phyloP scores from a whole-genome alignment of 1,140 invertebrate genomes.

The Helicoverpa zea region DNA sequence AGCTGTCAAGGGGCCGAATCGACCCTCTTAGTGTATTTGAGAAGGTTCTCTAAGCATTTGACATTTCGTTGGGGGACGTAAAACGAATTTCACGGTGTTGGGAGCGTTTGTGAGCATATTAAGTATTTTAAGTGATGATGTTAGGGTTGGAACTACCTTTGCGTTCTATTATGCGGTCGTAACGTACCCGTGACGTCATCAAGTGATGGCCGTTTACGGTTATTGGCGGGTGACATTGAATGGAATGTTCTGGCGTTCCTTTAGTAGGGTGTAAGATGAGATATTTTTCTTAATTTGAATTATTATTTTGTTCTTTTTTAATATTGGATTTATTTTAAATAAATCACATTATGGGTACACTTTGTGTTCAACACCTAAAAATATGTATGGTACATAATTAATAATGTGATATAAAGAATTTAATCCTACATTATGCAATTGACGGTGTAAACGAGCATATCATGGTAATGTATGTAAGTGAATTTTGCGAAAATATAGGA shows the following conservation, averaged over 20 bases:
- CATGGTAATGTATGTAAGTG: no score
- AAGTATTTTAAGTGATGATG: conserved; percentile 60
- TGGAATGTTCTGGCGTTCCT: conserved; percentile 1
- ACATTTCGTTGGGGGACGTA: conserved; percentile 61
- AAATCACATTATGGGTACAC: no score
- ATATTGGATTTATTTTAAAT: no score
- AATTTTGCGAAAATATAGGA: no score
- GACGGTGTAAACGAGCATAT: no score
- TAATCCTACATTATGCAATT: no score
- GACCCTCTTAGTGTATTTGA: conserved; percentile 48
- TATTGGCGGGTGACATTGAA: conserved; percentile 11
- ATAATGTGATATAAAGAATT: no score
- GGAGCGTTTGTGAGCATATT: conserved; percentile 56
- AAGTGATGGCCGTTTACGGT: conserved; percentile 24
- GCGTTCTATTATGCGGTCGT: conserved; percentile 37
- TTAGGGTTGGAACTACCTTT: conserved; percentile 23
- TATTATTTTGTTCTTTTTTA: no score
- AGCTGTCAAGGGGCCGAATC: conserved; percentile 59
- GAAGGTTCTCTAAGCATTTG: conserved; percentile 57
- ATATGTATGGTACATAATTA: no score
- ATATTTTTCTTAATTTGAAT: not conserved
- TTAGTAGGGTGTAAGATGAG: not conserved
- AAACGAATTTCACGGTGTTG: conserved; percentile 63
- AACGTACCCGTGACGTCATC: conserved; percentile 37
- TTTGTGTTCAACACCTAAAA: no score